Conservation (phyloP, 2,888 invertebrate species). For the Gibbula magus region DNA sequence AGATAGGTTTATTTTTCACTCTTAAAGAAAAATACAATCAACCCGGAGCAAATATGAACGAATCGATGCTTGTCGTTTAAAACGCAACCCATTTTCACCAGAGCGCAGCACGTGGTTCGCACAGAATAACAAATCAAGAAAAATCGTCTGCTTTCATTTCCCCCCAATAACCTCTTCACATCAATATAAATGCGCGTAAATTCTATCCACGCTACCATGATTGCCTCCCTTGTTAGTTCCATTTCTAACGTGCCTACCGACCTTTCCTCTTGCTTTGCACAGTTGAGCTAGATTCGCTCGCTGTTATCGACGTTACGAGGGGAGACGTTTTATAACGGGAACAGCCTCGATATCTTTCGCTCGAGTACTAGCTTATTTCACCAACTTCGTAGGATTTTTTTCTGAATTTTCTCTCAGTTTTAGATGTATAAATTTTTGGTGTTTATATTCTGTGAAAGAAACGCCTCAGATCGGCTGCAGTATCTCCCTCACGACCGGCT, state of each 20-base stretch:
- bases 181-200: conserved; percentile 25
- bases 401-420: conserved; percentile 30
- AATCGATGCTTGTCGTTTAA: conserved; percentile 5
- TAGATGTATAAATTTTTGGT: conserved; percentile 33
- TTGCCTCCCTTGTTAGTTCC: conserved; percentile 30
- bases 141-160: conserved; percentile 25
- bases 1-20: too few species aligned
- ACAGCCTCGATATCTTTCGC: conserved; percentile 58
- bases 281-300: conserved; percentile 6
- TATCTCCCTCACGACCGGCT: conserved; percentile 44
- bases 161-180: conserved; percentile 22
- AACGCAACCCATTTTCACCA: neutral
- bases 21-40: too few species aligned
- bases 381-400: conserved; percentile 27
- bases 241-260: conserved; percentile 28
- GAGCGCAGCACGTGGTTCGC: conserved; percentile 9
- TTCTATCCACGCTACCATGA: conserved; percentile 17
- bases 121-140: conserved; percentile 22
- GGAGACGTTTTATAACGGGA: conserved; percentile 72
- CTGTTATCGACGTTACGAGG: conserved; percentile 45
- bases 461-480: conserved; percentile 39
- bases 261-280: conserved; percentile 28
- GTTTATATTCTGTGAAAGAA: conserved; percentile 35
- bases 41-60: neutral
- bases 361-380: conserved; percentile 14